A percentile compares a stretch with the other conserved stretches of the same genome.
Evolutionary conservation across 1,140 invertebrate species (phyloP).

Genomic region (Neodiprion virginianus): DNA sequence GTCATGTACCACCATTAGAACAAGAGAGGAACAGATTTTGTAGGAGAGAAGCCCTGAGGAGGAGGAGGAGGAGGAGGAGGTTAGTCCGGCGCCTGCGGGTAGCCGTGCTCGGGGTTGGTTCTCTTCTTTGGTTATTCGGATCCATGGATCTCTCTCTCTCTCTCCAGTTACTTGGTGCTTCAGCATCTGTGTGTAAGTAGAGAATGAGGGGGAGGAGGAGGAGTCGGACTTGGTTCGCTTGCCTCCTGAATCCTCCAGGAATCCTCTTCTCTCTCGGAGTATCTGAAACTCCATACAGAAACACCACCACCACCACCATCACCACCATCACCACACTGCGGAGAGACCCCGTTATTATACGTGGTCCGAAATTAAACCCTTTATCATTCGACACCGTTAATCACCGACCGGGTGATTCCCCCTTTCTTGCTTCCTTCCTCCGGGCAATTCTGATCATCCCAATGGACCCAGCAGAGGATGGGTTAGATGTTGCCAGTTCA

Average conservation of each 20-base stretch:
- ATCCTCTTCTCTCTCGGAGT: conserved; percentile 21
- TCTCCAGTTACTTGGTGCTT: conserved; percentile 6
- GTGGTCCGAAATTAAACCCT: conserved; percentile 46
- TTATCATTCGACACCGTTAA: conserved; percentile 42
- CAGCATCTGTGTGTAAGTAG: too few relatives aligned
- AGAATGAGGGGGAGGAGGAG: too few relatives aligned
- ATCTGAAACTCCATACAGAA: conserved; percentile 17
- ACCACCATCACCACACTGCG: not conserved
- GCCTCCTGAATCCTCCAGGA: not conserved
- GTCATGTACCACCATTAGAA: too few relatives aligned
- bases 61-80: conserved; percentile 27
- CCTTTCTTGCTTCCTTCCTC: conserved; percentile 20
- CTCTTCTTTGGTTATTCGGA: not conserved
- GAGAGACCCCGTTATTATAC: conserved; percentile 20
- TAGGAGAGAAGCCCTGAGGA: not conserved
- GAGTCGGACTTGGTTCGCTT: too few relatives aligned
- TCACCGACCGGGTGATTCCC: conserved; percentile 19
- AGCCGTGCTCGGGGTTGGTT: too few relatives aligned
- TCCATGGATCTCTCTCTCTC: not conserved
- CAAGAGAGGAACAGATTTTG: too few relatives aligned
- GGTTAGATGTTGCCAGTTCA: too few relatives aligned
- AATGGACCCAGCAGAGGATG: too few relatives aligned
- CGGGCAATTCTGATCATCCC: conserved; percentile 8
- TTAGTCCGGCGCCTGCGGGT: too few relatives aligned
- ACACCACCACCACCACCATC: not conserved